phyloP scores from a whole-genome alignment of 2,888 invertebrate species.

The Nemapogon koenigi region DNA sequence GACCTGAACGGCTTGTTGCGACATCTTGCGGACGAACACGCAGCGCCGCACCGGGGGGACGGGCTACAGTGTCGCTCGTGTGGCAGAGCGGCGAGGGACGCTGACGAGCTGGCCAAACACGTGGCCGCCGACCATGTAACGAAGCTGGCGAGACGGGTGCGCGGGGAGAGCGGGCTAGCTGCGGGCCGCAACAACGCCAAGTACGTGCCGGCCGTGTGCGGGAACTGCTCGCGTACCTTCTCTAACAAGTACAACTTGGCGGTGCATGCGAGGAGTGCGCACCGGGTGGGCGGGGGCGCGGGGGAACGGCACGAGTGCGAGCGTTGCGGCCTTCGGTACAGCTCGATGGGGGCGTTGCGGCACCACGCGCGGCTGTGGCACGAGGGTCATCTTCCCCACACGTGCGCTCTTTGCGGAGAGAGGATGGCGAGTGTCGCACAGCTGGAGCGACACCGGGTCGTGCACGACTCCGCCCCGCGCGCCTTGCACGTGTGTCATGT shows the following conservation, averaged over 20 bases:
- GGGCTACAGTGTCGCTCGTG: constrained; percentile 28
- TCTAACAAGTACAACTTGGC: constrained; percentile 53
- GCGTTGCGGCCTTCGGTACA: constrained; percentile 48
- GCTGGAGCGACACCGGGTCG: constrained; percentile 40
- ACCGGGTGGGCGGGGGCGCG: constrained; percentile 19
- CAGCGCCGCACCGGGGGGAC: no score
- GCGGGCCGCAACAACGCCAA: constrained; percentile 25
- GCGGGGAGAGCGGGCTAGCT: constrained; percentile 14
- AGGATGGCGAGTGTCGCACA: constrained; percentile 45
- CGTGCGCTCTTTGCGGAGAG: constrained; percentile 51
- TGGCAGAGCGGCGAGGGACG: constrained; percentile 21
- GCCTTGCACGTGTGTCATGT: constrained; percentile 44
- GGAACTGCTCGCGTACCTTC: constrained; percentile 52
- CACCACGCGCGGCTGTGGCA: constrained; percentile 47
- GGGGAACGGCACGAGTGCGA: constrained; percentile 46
- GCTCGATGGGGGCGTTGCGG: constrained; percentile 41
- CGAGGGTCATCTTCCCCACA: constrained; percentile 38
- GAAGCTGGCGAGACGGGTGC: no score
- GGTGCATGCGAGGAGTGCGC: constrained; percentile 47
- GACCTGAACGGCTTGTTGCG: no score
- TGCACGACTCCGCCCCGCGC: constrained; percentile 54
- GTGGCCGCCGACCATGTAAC: no score
- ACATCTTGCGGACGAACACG: no score
- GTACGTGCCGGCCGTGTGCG: constrained; percentile 45
- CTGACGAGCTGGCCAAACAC: constrained; percentile 21